Evolutionary conservation across 2,797 vertebrate genomes (phyloP), one percentile per base, ranked within the genome.

Genomic region (Knipowitschia caucasica): DNA sequence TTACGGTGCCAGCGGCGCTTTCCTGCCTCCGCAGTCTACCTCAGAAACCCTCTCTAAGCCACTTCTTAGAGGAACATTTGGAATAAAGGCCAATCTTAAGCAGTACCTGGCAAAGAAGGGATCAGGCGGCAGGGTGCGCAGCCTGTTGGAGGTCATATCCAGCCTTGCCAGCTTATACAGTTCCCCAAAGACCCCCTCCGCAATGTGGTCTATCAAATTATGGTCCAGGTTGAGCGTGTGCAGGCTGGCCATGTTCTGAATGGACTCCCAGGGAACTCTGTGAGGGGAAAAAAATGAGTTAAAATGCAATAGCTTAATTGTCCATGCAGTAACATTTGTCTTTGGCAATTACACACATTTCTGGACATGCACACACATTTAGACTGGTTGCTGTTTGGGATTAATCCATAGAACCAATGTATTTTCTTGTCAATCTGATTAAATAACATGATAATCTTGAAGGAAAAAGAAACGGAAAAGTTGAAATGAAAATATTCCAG

Each of bases 201-300:
- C 89, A 43, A 97, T 86, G 59, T 91, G 87, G 44, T 95, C 92
- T 7, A 97, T 94, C 60, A 97, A 86, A 85, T 97, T 97, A 71
- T 97, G 94, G 71, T 97, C 94, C 82, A 97, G 85, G 74, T 95
- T 95, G 56, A 97, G 90, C 0, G 92, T 94, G 81, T 94, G 94
- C 49, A 97, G 87, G 62, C 88, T 94, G 51, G 90, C 89, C 94
- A 97, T 97, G 80, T 91, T 91, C 29, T 92, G 92, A 46, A 97
- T 93, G 59, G 93, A 92, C 8, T 92, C 92, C 94, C 94, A 97
- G 9, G 94, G 94, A 24, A 92, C 92, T 50, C 86, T 88, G 70
- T 5, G n/a, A n/a, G n/a, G n/a, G n/a, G n/a, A n/a, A n/a, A n/a
- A n/a, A n/a, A n/a, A n/a, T n/a, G n/a, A n/a, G n/a, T n/a, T n/a